Evolutionary conservation across 2,113 vertebrate species (phyloP), one percentile per base, ranked within the genome.

Genomic region (Chaenogobius annularis): DNA sequence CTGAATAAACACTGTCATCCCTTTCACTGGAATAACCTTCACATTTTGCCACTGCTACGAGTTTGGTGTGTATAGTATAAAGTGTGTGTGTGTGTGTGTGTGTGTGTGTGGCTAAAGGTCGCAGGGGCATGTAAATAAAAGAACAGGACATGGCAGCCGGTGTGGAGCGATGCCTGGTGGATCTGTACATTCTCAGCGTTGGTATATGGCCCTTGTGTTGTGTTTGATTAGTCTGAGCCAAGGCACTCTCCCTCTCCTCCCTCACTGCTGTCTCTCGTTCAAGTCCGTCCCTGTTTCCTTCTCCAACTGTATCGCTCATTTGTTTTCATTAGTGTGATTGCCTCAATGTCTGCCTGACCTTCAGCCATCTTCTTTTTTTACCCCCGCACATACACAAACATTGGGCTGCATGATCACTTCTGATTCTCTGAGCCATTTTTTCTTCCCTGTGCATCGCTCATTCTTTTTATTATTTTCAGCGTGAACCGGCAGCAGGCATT

Each of bases 251-350:
- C 52, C 43, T 17, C 61, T 59, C 22, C 66, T 69, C 37, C 66
- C 6, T 66, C 72, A 74, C 85, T 63, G 58, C 55, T 58, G 22
- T 58, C 55, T 26, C 22, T 14, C 10, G 55, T 56, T 56, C 55
- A 56, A 74, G 63, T 87, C 46, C 77, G 40, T 83, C 62, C 48
- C 48, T 17, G 17, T 13, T 7, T 80, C 81, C 74, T 79, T 75
- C 61, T 83, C 81, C 61, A 31, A 78, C 77, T 81, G 74, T 77
- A 77, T 87, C 86, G 83, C 91, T 93, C 93, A 81, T 94, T 94
- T 94, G 91, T 94, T 94, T 93, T 94, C 92, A 93, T 94, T 94
- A 94, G 83, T 63, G 83, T 94, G 92, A 94, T 93, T 92, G 90
- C 87, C 83, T 90, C 89, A 92, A 84, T 85, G 92, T 93, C 92